Evolutionary conservation across 2,888 invertebrate genomes (phyloP).

Genomic region (Drosophila nr. perissopoda): DNA sequence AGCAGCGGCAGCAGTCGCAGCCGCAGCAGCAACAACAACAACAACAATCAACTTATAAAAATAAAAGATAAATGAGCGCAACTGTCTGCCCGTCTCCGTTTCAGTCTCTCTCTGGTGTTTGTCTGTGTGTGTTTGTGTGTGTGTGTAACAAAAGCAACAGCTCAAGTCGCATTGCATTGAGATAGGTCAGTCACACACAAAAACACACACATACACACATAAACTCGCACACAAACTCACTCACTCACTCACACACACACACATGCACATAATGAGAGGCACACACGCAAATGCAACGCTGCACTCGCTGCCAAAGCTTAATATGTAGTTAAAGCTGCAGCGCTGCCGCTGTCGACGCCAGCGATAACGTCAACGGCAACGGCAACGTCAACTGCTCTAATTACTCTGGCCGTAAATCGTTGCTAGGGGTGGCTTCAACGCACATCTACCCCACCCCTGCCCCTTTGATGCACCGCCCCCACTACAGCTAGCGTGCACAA

Average conservation of each 20-base stretch:
- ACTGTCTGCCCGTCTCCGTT: slow-evolving; percentile 41
- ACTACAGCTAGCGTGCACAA: neutral
- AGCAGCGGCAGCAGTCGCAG: slow-evolving; percentile 43
- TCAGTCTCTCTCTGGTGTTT: slow-evolving; percentile 28
- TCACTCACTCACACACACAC: slow-evolving; percentile 25
- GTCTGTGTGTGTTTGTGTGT: slow-evolving; percentile 5
- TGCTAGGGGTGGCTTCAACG: slow-evolving; percentile 48
- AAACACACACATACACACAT: slow-evolving; percentile 42
- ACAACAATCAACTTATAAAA: slow-evolving; percentile 60
- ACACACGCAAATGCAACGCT: slow-evolving; percentile 64
- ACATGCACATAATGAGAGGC: slow-evolving; percentile 15
- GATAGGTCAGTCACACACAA: slow-evolving; percentile 82
- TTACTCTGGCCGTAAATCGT: slow-evolving; percentile 64
- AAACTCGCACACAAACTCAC: slow-evolving; percentile 18
- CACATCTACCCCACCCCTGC: neutral
- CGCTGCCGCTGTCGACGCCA: slow-evolving; percentile 41
- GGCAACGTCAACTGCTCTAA: slow-evolving; percentile 70
- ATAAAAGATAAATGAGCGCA: slow-evolving; percentile 77
- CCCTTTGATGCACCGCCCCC: neutral
- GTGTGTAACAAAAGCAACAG: slow-evolving; percentile 63
- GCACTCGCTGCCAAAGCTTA: slow-evolving; percentile 61
- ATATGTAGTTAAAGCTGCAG: slow-evolving; percentile 50
- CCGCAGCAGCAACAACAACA: slow-evolving; percentile 25
- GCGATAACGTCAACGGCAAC: slow-evolving; percentile 43
- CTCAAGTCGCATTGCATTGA: slow-evolving; percentile 81